phyloP scores from a whole-genome alignment of 1,140 invertebrate genomes.

The Drosophila aff. region DNA sequence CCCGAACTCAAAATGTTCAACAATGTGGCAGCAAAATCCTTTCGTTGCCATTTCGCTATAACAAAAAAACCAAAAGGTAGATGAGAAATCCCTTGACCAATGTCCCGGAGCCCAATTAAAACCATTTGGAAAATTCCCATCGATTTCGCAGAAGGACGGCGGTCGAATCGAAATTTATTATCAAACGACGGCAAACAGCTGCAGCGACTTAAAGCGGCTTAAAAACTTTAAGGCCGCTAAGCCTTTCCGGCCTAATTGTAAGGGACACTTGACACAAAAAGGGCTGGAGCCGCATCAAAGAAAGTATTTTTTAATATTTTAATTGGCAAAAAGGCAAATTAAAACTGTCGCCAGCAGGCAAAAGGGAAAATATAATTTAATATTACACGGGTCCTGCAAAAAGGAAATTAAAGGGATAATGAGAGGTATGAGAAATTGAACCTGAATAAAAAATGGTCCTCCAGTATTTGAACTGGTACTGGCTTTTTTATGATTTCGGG shows the following conservation, averaged over 20 bases:
- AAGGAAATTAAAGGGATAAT: slow-evolving; percentile 13
- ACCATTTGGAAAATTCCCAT: slow-evolving; percentile 29
- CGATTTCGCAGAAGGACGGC: slow-evolving; percentile 34
- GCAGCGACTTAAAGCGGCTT: slow-evolving; percentile 62
- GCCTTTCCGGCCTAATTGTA: slow-evolving; percentile 62
- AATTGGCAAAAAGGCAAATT: slow-evolving; percentile 57
- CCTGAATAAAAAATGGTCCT: not conserved
- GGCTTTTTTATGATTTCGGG: not conserved
- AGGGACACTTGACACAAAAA: slow-evolving; percentile 51
- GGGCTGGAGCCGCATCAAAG: slow-evolving; percentile 40
- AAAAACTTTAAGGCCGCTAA: slow-evolving; percentile 63
- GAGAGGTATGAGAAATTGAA: slow-evolving; percentile 10
- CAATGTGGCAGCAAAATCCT: slow-evolving; percentile 52
- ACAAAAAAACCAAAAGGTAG: not conserved
- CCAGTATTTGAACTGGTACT: not conserved
- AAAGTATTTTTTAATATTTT: slow-evolving; percentile 52
- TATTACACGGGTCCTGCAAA: not conserved
- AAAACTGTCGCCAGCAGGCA: slow-evolving; percentile 24
- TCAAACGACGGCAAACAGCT: slow-evolving; percentile 61
- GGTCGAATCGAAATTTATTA: slow-evolving; percentile 61
- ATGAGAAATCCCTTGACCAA: slow-evolving; percentile 20
- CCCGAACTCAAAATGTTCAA: slow-evolving; percentile 28
- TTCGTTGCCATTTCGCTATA: slow-evolving; percentile 23
- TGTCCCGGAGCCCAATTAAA: slow-evolving; percentile 50
- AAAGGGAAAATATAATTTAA: slow-evolving; percentile 19